Evolutionary conservation across 2,888 invertebrate genomes (phyloP).

Genomic region (Scaptomyza cyrtandrae): DNA sequence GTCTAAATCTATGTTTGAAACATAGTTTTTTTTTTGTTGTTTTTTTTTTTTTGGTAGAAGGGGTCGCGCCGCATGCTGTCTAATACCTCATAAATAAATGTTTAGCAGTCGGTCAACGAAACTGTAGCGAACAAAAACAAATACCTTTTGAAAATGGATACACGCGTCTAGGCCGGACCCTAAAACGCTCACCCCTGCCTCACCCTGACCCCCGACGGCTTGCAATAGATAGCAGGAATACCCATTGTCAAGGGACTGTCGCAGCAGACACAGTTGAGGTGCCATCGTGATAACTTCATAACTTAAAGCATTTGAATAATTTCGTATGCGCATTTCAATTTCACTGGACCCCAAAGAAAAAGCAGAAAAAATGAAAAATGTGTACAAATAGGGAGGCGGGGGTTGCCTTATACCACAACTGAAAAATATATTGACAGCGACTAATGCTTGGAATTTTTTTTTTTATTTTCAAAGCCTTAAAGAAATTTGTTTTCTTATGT

Average conservation of each 20-base stretch:
- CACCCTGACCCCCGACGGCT: conserved; percentile 49
- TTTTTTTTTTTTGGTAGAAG: conserved; percentile 3
- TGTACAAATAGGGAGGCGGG: conserved; percentile 8
- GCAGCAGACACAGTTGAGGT: conserved; percentile 51
- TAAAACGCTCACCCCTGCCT: conserved; percentile 27
- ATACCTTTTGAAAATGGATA: conserved; percentile 59
- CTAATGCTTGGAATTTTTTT: conserved; percentile 64
- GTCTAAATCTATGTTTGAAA: conserved; percentile 14
- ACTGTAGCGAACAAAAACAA: conserved; percentile 78
- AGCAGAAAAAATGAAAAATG: conserved; percentile 2
- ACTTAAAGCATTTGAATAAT: conserved; percentile 79
- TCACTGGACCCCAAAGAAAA: conserved; percentile 23
- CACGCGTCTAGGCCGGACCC: conserved; percentile 44
- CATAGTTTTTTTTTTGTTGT: background rate
- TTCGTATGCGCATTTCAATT: conserved; percentile 79
- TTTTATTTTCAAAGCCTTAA: conserved; percentile 39
- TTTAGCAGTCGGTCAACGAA: conserved; percentile 69
- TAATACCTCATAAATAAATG: conserved; percentile 78
- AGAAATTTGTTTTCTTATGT: conserved; percentile 28
- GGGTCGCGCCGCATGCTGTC: conserved; percentile 58
- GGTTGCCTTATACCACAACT: conserved; percentile 32
- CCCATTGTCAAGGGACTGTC: conserved; percentile 67
- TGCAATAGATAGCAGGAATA: conserved; percentile 54
- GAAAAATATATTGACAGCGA: conserved; percentile 76
- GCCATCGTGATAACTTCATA: conserved; percentile 82